Percentiles rank a stretch among this genome's conserved stretches.
Evolutionary conservation across 2,888 invertebrate genomes (phyloP).

Genomic region (Tuta absoluta): DNA sequence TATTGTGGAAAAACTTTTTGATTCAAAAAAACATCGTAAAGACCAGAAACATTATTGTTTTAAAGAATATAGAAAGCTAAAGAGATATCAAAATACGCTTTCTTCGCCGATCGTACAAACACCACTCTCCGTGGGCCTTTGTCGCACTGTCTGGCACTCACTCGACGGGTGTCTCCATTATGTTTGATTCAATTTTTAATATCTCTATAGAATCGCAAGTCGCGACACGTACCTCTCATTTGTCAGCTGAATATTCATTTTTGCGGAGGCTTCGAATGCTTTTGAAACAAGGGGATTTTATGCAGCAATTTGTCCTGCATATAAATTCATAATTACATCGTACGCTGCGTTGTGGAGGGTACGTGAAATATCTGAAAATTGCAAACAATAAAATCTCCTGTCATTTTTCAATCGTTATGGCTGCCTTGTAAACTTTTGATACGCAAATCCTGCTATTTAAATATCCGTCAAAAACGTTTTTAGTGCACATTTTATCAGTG

Average conservation of each 20-base stretch:
- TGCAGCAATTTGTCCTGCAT: conserved; percentile 30
- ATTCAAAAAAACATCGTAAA: too few species aligned
- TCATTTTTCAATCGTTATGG: not conserved
- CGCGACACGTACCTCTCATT: conserved; percentile 55
- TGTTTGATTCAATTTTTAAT: conserved; percentile 73
- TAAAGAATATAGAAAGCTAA: too few species aligned
- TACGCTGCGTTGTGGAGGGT: conserved; percentile 2
- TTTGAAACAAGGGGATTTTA: conserved; percentile 26
- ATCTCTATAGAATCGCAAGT: conserved; percentile 44
- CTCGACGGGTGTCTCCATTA: conserved; percentile 57
- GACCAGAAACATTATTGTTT: too few species aligned
- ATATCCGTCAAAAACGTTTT: not conserved
- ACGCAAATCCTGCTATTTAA: conserved; percentile 4
- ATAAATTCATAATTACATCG: conserved; percentile 24
- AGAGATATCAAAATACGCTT: not conserved
- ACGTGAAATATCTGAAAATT: conserved; percentile 7
- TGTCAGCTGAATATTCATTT: conserved; percentile 53
- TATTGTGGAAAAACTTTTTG: too few species aligned
- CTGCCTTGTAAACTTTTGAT: not conserved
- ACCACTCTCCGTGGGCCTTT: not conserved
- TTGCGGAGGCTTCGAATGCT: conserved; percentile 27
- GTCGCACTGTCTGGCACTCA: not conserved
- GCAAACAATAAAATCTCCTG: not conserved
- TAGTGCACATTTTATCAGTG: too few species aligned
- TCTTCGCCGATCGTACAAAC: not conserved